phyloP scores from a whole-genome alignment of 2,113 vertebrate species.

The Heliornis fulica region DNA sequence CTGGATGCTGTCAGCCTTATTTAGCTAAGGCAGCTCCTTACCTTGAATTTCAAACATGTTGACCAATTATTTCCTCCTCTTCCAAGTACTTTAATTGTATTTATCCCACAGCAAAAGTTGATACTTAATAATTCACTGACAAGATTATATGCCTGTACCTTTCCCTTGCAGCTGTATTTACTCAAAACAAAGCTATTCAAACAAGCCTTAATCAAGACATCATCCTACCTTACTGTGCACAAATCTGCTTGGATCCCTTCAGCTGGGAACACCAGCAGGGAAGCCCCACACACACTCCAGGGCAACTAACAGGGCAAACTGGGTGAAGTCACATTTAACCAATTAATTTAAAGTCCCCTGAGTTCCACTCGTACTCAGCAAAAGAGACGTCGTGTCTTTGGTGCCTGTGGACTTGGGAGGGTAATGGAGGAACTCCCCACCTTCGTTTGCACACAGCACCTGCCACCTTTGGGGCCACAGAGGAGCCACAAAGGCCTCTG shows the following conservation, averaged over 20 bases:
- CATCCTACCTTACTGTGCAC: background rate
- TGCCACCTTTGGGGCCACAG: background rate
- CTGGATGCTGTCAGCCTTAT: slow-evolving; percentile 18
- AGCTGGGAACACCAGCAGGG: background rate
- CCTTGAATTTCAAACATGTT: background rate
- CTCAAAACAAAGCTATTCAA: slow-evolving; percentile 33
- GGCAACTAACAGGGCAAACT: background rate
- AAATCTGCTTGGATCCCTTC: background rate
- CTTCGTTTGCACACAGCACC: background rate
- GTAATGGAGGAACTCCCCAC: rapidly evolving
- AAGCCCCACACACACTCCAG: background rate
- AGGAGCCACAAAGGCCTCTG: rapidly evolving
- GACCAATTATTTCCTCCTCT: background rate
- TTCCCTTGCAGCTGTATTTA: slow-evolving; percentile 44
- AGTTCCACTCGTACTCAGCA: rapidly evolving
- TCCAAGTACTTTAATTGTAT: background rate
- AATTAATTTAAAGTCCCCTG: background rate
- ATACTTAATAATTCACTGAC: background rate
- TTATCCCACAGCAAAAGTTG: background rate
- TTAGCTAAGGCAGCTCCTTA: background rate
- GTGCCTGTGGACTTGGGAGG: background rate
- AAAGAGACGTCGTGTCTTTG: rapidly evolving
- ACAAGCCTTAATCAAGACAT: slow-evolving; percentile 12
- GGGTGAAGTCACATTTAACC: background rate
- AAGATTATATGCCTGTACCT: background rate